Base-by-base conservation (phyloP, 2,888 invertebrate species). In the Troilus luridus region DNA sequence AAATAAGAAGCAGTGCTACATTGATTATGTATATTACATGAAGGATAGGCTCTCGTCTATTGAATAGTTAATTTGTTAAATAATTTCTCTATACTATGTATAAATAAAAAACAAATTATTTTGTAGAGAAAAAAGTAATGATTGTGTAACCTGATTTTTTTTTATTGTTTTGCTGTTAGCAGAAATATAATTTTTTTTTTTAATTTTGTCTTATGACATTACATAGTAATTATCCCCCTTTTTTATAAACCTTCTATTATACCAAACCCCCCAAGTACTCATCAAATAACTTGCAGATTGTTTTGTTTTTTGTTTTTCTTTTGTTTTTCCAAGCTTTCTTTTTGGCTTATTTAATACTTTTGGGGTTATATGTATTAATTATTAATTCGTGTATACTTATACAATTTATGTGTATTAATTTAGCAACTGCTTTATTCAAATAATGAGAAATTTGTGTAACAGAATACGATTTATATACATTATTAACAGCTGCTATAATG, bases 111-210 rank as follows among this genome's bases (percentile, higher is more conserved):
- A 41, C 17, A 14, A 77, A 77, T 77, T 17, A 77, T 77, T 77
- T 77, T 41, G 41, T 67, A 24, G 9, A 12, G 11, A 11, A 67
- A 67, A 77, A 41, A 67, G 17, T 12, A 27, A 11, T 67, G 24
- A 67, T 67, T 67, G 17, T 77, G 41, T 77, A 77, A 77, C 8
- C 19, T 41, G 27, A 17, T 1, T 7, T 41, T 77, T 77, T 41
- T 41, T 41, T 19, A 41, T 77, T 77, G 27, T 77, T 77, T 77
- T 27, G 41, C 41, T 27, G 0, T 67, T 67, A 14, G 24, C 67
- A 24, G 41, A 77, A 77, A 77, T 77, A 77, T 77, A 77, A 41
- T 77, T 77, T 24, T 67, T 27, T 72, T 67, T 67, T 24, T 14
- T 24, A 67, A 64, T 64, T n/a, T 64, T 24, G 24, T 67, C 67